Conservation (phyloP, 2,113 vertebrate genomes). For the Serilophus lunatus region DNA sequence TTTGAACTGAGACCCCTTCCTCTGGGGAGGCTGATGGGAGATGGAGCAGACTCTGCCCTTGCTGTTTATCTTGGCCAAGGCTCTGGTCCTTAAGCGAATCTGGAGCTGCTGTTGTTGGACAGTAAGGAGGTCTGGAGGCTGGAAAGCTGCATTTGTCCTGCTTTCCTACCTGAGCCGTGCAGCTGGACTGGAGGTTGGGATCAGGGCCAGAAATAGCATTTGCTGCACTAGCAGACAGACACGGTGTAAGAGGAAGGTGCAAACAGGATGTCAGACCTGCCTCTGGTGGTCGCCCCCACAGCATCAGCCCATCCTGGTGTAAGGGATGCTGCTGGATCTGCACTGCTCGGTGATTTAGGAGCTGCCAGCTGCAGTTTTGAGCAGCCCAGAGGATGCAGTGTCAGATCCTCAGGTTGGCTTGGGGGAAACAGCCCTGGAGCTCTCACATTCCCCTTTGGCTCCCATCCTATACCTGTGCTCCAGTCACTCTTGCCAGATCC, state of each 20-base stretch:
- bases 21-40: not conserved
- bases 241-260: not conserved
- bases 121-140: not conserved
- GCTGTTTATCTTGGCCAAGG: rapidly evolving
- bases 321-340: not conserved
- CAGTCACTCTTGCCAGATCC: not conserved
- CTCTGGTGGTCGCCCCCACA: not conserved
- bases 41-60: not conserved
- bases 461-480: not conserved
- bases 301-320: not conserved
- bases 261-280: not conserved
- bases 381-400: not conserved
- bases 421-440: not conserved
- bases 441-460: rapidly evolving
- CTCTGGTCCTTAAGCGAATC: not conserved
- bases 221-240: rapidly evolving
- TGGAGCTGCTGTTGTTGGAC: not conserved
- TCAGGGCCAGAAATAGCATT: not conserved
- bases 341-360: rapidly evolving
- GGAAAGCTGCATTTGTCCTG: not conserved
- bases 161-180: not conserved
- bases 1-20: not conserved
- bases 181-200: not conserved
- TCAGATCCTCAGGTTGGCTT: not conserved
- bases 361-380: not conserved